Evolutionary conservation across 2,797 vertebrate genomes (phyloP).

Genomic region (Benthosema pterotum): DNA sequence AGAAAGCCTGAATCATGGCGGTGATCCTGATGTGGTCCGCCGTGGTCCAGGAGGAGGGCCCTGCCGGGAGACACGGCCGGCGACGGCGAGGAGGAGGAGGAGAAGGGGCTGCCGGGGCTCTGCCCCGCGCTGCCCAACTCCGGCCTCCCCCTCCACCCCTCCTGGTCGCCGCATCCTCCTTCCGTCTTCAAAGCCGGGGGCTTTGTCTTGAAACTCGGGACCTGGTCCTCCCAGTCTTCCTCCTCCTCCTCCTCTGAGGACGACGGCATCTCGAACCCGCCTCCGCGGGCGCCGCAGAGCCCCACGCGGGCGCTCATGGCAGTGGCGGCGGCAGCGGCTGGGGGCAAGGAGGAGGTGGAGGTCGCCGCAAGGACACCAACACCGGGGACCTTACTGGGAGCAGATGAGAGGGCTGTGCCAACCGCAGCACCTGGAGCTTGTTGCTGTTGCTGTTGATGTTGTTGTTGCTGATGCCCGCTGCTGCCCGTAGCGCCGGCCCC

Average conservation of each 20-base stretch:
- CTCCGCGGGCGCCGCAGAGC: slow-evolving; percentile 15
- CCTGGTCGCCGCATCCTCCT: slow-evolving; percentile 45
- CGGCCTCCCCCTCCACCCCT: slow-evolving; percentile 34
- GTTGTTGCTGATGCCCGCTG: slow-evolving; percentile 60
- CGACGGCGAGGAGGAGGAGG: slow-evolving; percentile 64
- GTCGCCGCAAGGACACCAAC: too few relatives aligned
- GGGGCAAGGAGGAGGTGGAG: slow-evolving; percentile 31
- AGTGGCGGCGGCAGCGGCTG: slow-evolving; percentile 41
- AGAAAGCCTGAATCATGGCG: slow-evolving; percentile 22
- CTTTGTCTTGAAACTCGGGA: slow-evolving; percentile 22
- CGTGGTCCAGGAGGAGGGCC: slow-evolving; percentile 13
- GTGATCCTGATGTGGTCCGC: slow-evolving; percentile 19
- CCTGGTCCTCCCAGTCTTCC: slow-evolving; percentile 44
- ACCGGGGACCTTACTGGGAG: too few relatives aligned
- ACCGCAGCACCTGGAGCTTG: slow-evolving; percentile 36
- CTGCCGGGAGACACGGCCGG: slow-evolving; percentile 62
- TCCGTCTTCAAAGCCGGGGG: slow-evolving; percentile 52
- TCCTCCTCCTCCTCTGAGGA: slow-evolving; percentile 49
- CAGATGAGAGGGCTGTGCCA: neutral
- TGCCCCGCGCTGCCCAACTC: slow-evolving; percentile 73
- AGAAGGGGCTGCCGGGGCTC: slow-evolving; percentile 73
- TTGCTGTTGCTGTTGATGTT: slow-evolving; percentile 68
- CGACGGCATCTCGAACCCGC: slow-evolving; percentile 50
- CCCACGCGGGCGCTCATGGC: too few relatives aligned
- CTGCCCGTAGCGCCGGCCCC: slow-evolving; percentile 31